These are phyloP conservation scores for Rhyacichthys aspro DNA, from an alignment of 2,797 vertebrate species.

Conservation along the genomic window DNA sequence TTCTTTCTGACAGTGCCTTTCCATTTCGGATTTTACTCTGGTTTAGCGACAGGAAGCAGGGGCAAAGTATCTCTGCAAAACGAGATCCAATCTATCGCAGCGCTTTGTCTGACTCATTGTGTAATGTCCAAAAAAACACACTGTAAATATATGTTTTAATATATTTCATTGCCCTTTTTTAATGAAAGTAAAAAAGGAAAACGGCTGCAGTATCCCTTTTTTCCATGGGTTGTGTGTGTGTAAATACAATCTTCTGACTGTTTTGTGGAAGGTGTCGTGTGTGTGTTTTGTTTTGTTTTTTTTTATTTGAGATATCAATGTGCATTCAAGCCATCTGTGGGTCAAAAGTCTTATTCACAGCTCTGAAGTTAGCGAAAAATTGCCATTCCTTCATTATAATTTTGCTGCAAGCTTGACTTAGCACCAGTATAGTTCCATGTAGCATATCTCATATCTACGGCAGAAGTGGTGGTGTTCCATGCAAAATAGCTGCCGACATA, in stretches of 20 bases:
- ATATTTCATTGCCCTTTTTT: conserved; percentile 92
- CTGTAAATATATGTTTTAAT: conserved; percentile 89
- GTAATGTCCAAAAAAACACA: conserved; percentile 82
- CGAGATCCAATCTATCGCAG: conserved; percentile 61
- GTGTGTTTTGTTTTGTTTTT: conserved; percentile 34
- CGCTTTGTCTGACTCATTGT: conserved; percentile 64
- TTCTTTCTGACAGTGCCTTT: conserved; percentile 99
- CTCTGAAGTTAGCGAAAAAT: conserved; percentile 6
- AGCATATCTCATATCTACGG: conserved; percentile 20
- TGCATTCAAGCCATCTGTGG: conserved; percentile 60
- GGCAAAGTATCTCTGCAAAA: conserved; percentile 62
- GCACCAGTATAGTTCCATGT: conserved; percentile 11
- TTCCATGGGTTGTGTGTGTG: conserved; percentile 74
- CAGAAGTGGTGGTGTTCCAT: conserved; percentile 26
- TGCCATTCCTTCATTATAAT: background rate
- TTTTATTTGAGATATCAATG: conserved; percentile 52
- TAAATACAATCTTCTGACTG: conserved; percentile 81
- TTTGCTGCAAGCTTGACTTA: conserved; percentile 18
- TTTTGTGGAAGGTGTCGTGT: conserved; percentile 76
- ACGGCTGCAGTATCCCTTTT: conserved; percentile 93
- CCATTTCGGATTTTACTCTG: conserved; percentile 66
- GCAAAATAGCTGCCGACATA: conserved; percentile 55
- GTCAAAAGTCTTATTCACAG: conserved; percentile 3
- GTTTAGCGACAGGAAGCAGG: conserved; percentile 66
- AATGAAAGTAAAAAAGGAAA: conserved; percentile 74